These are phyloP conservation scores for Zosterops lateralis DNA, from an alignment of 2,113 vertebrate species.

Conservation along the genomic window DNA sequence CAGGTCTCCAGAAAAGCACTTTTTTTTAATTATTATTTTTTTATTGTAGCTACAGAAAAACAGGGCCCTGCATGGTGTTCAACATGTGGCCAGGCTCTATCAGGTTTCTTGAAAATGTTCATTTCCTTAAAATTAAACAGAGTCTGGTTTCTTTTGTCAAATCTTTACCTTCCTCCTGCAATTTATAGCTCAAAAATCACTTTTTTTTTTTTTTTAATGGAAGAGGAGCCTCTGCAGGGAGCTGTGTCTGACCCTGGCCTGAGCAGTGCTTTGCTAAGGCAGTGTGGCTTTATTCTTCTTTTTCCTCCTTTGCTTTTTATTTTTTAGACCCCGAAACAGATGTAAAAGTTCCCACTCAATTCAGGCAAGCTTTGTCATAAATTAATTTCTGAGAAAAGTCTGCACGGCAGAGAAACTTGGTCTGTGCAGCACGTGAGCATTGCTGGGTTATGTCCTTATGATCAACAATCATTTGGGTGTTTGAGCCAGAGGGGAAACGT, in stretches of 20 bases:
- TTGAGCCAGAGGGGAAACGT: not conserved
- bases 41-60: not conserved
- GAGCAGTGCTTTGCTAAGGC: not conserved
- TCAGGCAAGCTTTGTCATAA: not conserved
- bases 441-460: not conserved
- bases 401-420: not conserved
- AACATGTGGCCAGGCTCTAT: not conserved
- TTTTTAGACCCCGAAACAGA: not conserved
- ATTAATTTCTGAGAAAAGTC: not conserved
- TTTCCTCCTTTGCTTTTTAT: not conserved
- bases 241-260: not conserved
- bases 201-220: too few species aligned
- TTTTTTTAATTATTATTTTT: not conserved
- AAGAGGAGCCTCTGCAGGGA: not conserved
- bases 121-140: not conserved
- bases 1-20: not conserved
- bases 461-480: not conserved
- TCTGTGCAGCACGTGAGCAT: not conserved
- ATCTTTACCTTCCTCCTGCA: not conserved
- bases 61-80: not conserved
- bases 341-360: not conserved
- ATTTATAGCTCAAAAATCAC: not conserved
- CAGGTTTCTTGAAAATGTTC: not conserved
- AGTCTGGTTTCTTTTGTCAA: not conserved
- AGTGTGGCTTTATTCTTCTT: not conserved